Conservation (phyloP, 2,888 invertebrate species). For the Nephrotoma flavescens region DNA sequence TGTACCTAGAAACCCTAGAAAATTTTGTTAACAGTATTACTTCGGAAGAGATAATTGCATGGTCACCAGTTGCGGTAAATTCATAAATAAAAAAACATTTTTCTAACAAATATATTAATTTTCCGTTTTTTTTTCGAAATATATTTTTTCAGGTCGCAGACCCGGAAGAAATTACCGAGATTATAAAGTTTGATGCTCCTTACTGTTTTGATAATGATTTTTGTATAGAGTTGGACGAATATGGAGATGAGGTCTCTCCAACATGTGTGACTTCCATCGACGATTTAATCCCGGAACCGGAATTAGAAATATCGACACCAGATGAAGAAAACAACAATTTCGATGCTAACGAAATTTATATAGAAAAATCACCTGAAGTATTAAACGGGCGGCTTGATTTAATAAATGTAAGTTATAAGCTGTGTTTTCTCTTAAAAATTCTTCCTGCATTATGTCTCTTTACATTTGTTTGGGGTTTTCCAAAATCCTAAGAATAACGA, state of each 20-base stretch:
- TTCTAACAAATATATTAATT: background rate
- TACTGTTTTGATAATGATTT: background rate
- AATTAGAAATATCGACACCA: background rate
- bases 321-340: background rate
- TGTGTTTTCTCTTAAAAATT: too few relatives aligned
- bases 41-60: background rate
- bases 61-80: background rate
- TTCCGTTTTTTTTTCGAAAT: too few relatives aligned
- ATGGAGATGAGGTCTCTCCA: background rate
- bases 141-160: background rate
- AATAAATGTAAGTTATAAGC: too few relatives aligned
- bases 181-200: background rate
- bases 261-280: too few relatives aligned
- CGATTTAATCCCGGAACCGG: background rate
- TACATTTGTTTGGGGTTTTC: too few relatives aligned
- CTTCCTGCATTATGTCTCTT: too few relatives aligned
- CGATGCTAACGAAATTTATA: background rate
- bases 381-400: too few relatives aligned
- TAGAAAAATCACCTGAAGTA: too few relatives aligned
- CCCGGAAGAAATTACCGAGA: background rate
- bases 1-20: background rate
- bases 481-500: too few relatives aligned
- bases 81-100: background rate
- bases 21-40: background rate
- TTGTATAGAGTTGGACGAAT: background rate